Evolutionary conservation across 30 jellyfish, hydroid and myxozoan species (phyloP), one percentile per base, ranked within the genome.

Genomic region (Kudoa iwatai): DNA sequence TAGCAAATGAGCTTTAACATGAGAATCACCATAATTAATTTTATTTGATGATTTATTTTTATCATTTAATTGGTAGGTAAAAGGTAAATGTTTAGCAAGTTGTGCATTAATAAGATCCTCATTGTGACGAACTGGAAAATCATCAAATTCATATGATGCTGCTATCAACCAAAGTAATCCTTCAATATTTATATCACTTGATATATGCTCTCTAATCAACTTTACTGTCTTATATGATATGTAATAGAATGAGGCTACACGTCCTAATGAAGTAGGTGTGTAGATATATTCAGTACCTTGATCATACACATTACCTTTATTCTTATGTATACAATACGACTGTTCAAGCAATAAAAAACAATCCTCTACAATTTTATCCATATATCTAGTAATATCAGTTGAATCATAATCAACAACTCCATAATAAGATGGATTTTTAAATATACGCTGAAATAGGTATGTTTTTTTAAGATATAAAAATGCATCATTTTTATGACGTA

Each of bases 361-460:
- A n/a, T 9, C n/a, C n/a, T 48, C 65, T 12, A 64, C 81, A 52
- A 59, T 24, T 32, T 53, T 45, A 2, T 88, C 65, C 23, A 79
- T 48, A 46, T 16, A 58, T 24, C 43, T 55, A 45, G 62, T 64
- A 41, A 79, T 51, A 40, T 66, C 28, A 1, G 52, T 58, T 28
- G 64, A 85, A 13, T 57, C 54, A 3, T 64, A 52, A 40, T 57
- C 85, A 2, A 19, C 59, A 38, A 79, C 25, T 3, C 43, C 56
- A 43, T 79, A 79, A 32, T 79, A 79, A 16, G 98, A 60, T 3
- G 98, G 98, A 35, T 79, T 64, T 65, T 62, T 55, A 25, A 64
- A 42, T 1, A 79, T 44, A 6, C 98, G 62, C 48, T 85, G 24
- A 69, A 62, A 62, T 33, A 79, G 51, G 45, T 79, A 79, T 3